A percentile compares a stretch with the other conserved stretches of the same genome.
Conservation (phyloP, 2,797 vertebrate species). For the Melanotaenia pygmaea region DNA sequence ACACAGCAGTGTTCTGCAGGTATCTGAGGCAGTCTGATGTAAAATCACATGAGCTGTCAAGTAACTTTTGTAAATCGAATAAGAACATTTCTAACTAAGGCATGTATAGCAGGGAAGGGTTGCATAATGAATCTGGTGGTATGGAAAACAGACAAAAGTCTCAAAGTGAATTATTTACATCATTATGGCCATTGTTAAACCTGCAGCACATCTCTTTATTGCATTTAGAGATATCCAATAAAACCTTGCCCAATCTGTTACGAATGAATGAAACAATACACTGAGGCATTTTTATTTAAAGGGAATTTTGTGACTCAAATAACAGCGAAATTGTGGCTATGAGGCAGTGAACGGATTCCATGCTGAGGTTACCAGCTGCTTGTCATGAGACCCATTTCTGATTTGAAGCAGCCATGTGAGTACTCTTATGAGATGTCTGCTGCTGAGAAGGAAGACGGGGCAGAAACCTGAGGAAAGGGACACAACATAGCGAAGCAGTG, state of each 20-base stretch:
- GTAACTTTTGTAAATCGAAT: conserved; percentile 26
- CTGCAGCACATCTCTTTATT: background rate
- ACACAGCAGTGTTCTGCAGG: background rate
- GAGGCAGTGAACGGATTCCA: conserved; percentile 21
- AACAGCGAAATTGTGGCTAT: conserved; percentile 11
- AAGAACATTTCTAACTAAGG: conserved; percentile 15
- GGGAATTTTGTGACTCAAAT: background rate
- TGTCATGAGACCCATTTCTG: conserved; percentile 74
- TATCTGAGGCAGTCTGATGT: conserved; percentile 4
- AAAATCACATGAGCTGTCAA: conserved; percentile 16
- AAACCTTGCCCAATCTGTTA: background rate
- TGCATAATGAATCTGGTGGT: background rate
- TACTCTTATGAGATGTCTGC: conserved; percentile 70
- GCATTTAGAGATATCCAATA: background rate
- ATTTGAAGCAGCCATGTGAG: conserved; percentile 69
- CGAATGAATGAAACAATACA: background rate
- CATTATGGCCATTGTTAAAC: background rate
- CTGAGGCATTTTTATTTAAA: background rate
- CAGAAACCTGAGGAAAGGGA: conserved; percentile 19
- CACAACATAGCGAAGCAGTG: background rate
- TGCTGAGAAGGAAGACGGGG: conserved; percentile 26
- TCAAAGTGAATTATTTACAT: background rate
- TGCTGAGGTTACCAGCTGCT: conserved; percentile 66
- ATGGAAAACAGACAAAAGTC: background rate
- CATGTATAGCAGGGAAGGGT: background rate